Evolutionary conservation across 2,113 vertebrate species (phyloP).

Genomic region (Rostratula benghalensis): DNA sequence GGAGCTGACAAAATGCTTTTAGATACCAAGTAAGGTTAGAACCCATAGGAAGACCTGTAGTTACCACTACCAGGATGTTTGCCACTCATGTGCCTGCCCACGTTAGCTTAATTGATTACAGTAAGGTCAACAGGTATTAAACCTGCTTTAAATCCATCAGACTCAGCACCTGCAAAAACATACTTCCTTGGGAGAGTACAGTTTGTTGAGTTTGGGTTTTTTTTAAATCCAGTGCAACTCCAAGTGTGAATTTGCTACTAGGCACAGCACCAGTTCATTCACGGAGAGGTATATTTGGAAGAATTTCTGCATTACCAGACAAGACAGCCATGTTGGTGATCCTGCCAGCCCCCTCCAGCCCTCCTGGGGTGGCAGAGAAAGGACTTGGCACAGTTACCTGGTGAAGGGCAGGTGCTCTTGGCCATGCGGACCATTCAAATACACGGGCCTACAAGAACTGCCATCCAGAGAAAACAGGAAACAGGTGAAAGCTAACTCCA

Average conservation of each 20-base stretch:
- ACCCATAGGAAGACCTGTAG: neutral
- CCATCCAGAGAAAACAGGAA: neutral
- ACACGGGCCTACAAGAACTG: neutral
- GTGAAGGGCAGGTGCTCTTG: neutral
- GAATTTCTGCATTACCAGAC: neutral
- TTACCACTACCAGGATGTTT: neutral
- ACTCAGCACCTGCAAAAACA: neutral
- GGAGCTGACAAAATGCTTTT: neutral
- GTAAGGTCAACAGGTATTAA: neutral
- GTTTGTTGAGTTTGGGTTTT: neutral
- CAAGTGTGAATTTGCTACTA: neutral
- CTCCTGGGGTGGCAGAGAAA: neutral
- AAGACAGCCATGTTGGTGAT: neutral
- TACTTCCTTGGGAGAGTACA: neutral
- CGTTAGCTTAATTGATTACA: neutral
- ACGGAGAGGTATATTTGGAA: accelerated
- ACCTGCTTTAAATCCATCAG: neutral
- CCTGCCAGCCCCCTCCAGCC: neutral
- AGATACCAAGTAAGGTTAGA: neutral
- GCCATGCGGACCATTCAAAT: neutral
- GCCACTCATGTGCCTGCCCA: neutral
- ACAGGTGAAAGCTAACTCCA: neutral
- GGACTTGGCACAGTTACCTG: too few species aligned
- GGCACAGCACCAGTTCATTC: neutral
- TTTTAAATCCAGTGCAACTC: neutral